phyloP scores from a whole-genome alignment of 2,797 vertebrate genomes.

The Corythornis leucogaster region DNA sequence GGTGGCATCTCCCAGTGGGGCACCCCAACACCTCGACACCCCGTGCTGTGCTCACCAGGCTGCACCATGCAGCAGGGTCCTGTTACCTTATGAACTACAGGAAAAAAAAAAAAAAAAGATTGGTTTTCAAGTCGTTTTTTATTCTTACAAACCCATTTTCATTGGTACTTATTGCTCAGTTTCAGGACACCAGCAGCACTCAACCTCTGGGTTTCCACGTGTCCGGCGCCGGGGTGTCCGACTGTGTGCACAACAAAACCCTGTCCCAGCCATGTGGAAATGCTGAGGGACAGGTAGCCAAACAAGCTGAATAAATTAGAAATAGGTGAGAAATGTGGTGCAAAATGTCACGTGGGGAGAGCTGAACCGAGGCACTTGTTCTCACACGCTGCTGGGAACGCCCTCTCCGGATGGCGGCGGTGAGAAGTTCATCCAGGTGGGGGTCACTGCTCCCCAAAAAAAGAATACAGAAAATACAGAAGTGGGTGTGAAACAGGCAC shows the following conservation, averaged over 20 bases:
- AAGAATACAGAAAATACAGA: not conserved
- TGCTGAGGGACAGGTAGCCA: constrained; percentile 19
- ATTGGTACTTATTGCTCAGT: not conserved
- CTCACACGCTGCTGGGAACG: not conserved
- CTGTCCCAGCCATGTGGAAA: not conserved
- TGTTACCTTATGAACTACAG: rapidly evolving
- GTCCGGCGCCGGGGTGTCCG: not conserved
- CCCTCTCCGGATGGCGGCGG: not conserved
- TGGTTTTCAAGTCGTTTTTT: constrained; percentile 33
- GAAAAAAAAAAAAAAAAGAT: not conserved
- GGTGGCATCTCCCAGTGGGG: rapidly evolving
- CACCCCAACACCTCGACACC: not conserved
- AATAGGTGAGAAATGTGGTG: constrained; percentile 37
- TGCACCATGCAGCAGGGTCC: not conserved
- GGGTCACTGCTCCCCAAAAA: not conserved
- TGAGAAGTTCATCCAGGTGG: not conserved
- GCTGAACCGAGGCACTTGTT: constrained; percentile 37
- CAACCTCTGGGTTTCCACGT: not conserved
- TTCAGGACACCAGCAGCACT: not conserved
- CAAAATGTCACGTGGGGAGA: not conserved
- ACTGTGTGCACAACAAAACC: not conserved
- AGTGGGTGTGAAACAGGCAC: not conserved
- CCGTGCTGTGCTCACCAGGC: rapidly evolving
- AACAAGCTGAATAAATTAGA: constrained; percentile 56
- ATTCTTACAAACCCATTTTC: constrained; percentile 53